Evolutionary conservation across 2,113 vertebrate species (phyloP).

Genomic region (Plecotus auritus): DNA sequence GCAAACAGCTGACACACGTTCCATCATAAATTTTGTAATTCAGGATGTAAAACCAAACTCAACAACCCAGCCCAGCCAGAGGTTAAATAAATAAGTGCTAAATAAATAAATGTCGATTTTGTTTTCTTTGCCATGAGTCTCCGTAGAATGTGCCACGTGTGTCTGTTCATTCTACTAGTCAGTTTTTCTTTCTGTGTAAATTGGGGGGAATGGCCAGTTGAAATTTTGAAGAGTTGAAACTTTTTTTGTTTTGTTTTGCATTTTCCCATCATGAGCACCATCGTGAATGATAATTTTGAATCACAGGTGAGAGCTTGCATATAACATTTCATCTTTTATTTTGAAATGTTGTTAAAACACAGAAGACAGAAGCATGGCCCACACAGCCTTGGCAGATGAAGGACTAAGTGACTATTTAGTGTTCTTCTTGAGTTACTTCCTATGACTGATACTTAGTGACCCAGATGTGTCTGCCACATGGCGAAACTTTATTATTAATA

Average conservation of each 20-base stretch:
- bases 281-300: neutral
- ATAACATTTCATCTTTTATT: conserved; percentile 24
- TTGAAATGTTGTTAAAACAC: conserved; percentile 6
- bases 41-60: conserved; percentile 64
- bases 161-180: neutral
- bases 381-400: conserved; percentile 2
- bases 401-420: neutral
- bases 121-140: neutral
- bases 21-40: conserved; percentile 61
- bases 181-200: neutral
- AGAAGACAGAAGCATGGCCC: conserved; percentile 33
- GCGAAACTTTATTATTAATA: conserved; percentile 50
- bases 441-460: conserved; percentile 28
- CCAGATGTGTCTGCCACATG: neutral
- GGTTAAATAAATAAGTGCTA: conserved; percentile 67
- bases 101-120: conserved; percentile 41
- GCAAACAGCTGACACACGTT: conserved; percentile 43
- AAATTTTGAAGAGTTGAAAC: neutral
- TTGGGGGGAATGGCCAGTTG: neutral
- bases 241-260: neutral
- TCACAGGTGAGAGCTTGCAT: conserved; percentile 11
- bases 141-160: neutral
- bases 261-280: neutral
- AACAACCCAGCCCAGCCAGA: conserved; percentile 37
- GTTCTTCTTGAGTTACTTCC: conserved; percentile 42